These are phyloP conservation scores for Puffinus mauretanicus DNA, from an alignment of 2,113 vertebrate genomes.

Conservation along the genomic window DNA sequence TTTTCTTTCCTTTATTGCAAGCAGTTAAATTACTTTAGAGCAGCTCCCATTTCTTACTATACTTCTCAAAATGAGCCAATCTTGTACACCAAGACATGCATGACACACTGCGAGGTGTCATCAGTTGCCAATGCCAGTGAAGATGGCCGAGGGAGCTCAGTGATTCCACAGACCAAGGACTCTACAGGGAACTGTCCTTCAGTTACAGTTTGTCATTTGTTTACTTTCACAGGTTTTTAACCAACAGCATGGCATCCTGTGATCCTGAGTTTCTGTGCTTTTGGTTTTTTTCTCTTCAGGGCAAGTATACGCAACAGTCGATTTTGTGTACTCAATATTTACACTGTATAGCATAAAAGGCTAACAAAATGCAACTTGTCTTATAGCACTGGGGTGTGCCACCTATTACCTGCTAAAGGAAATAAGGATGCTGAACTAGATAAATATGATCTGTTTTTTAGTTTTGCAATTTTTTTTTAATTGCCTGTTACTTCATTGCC, in stretches of 20 bases:
- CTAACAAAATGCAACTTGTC: conserved; percentile 36
- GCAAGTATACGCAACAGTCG: neutral
- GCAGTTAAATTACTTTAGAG: conserved; percentile 40
- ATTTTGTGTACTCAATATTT: neutral
- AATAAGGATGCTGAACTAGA: conserved; percentile 43
- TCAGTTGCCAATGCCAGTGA: neutral
- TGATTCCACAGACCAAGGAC: neutral
- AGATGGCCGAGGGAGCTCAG: neutral
- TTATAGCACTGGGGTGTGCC: neutral
- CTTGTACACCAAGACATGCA: neutral
- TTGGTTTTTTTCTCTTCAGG: neutral
- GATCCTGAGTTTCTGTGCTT: neutral
- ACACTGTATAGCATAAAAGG: neutral
- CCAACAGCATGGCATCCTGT: neutral
- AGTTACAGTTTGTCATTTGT: neutral
- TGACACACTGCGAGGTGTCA: neutral
- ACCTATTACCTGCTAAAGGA: neutral
- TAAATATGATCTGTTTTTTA: conserved; percentile 61
- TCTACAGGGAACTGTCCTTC: neutral
- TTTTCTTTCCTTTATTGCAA: neutral
- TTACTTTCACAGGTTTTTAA: neutral
- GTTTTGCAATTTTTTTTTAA: conserved; percentile 48
- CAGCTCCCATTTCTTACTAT: conserved; percentile 8
- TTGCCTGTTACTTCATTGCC: conserved; percentile 62
- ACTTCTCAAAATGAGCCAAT: neutral